phyloP scores from a whole-genome alignment of 2,797 vertebrate species.

The Sandelia bainsii region DNA sequence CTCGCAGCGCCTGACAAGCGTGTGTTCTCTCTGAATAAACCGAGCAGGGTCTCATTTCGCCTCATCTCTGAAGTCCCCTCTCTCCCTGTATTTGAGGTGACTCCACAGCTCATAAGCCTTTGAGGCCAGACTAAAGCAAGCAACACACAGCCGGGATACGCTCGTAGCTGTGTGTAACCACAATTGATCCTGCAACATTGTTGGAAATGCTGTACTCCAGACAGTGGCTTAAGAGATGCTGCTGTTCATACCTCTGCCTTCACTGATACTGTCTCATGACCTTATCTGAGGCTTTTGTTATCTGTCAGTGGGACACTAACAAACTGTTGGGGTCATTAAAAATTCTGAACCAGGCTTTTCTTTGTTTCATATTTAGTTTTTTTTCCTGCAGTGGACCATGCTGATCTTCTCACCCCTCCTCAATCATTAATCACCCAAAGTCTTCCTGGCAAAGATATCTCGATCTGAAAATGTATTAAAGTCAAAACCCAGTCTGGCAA shows the following conservation, averaged over 20 bases:
- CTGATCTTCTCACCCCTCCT: constrained; percentile 43
- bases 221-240: constrained; percentile 11
- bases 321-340: background rate
- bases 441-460: constrained; percentile 55
- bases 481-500: constrained; percentile 66
- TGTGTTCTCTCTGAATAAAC: constrained; percentile 36
- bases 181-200: constrained; percentile 61
- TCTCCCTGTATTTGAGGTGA: constrained; percentile 40
- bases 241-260: constrained; percentile 8
- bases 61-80: constrained; percentile 18
- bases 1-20: background rate
- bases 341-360: constrained; percentile 26
- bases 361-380: constrained; percentile 7
- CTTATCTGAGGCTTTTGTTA: constrained; percentile 7
- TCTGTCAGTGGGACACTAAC: background rate
- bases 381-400: constrained; percentile 28
- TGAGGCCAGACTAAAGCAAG: constrained; percentile 70
- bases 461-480: constrained; percentile 72
- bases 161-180: constrained; percentile 54
- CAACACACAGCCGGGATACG: constrained; percentile 61
- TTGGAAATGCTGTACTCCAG: constrained; percentile 37
- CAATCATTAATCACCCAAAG: constrained; percentile 72
- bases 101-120: constrained; percentile 49
- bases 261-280: background rate
- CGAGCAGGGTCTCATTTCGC: constrained; percentile 22